Evolutionary conservation across 2,113 vertebrate species (phyloP).

Genomic region (Lamprologus ornatipinnis): DNA sequence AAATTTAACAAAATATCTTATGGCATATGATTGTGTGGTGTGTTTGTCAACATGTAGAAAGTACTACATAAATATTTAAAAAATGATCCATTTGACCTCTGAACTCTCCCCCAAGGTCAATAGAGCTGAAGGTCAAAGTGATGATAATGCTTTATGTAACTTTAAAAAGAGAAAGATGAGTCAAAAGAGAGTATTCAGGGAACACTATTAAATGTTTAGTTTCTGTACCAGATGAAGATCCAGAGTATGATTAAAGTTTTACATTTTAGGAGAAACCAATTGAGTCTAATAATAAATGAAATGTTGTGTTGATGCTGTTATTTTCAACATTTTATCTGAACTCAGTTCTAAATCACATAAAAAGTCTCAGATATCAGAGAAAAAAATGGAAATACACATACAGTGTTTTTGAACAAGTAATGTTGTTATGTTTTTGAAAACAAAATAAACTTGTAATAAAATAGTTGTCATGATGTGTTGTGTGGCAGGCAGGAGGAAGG

Average conservation of each 20-base stretch:
- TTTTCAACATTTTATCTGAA: background rate
- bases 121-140: background rate
- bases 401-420: background rate
- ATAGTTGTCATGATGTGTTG: background rate
- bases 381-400: background rate
- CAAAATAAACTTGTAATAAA: background rate
- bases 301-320: background rate
- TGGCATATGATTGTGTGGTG: background rate
- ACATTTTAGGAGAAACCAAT: background rate
- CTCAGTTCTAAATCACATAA: background rate
- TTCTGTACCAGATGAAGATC: background rate
- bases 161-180: background rate
- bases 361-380: background rate
- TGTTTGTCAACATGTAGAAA: background rate
- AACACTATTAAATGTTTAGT: background rate
- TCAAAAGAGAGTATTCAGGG: background rate
- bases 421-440: background rate
- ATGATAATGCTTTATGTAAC: background rate
- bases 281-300: background rate
- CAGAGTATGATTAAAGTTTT: background rate
- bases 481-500: background rate
- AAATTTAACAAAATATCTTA: background rate
- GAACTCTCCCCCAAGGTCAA: background rate
- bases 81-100: background rate
- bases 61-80: background rate